Conservation (phyloP, 64 coral and sea anemone genomes). For the Montipora capricornis region DNA sequence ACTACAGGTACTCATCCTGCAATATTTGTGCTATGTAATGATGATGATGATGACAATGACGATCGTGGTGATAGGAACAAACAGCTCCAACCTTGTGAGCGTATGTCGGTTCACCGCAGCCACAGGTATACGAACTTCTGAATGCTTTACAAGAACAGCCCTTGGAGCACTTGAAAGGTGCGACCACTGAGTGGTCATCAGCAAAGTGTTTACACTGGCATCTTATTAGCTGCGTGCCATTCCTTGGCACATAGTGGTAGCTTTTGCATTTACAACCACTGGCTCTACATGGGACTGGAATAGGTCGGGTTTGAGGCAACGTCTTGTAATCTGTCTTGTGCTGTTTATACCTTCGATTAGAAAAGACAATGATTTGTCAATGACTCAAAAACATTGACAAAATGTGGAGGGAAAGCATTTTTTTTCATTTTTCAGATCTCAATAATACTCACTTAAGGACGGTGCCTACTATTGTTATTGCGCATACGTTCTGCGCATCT, state of each 20-base stretch:
- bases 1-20: no score
- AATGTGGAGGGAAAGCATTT: no score
- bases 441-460: no score
- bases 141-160: slow-evolving; percentile 90
- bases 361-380: not conserved
- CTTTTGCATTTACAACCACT: slow-evolving; percentile 89
- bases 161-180: slow-evolving; percentile 88
- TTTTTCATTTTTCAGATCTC: no score
- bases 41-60: not conserved
- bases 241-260: slow-evolving; percentile 95
- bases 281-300: slow-evolving; percentile 82
- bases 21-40: no score
- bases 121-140: slow-evolving; percentile 93
- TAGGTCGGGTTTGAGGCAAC: slow-evolving; percentile 84
- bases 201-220: slow-evolving; percentile 98
- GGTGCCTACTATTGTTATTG: no score
- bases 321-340: slow-evolving; percentile 96
- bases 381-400: not conserved
- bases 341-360: slow-evolving; percentile 77
- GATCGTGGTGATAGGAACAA: not conserved
- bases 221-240: slow-evolving; percentile 95
- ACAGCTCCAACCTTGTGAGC: slow-evolving; percentile 75
- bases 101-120: slow-evolving; percentile 93
- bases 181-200: slow-evolving; percentile 88
- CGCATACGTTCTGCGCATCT: no score